Evolutionary conservation across 1,140 invertebrate genomes (phyloP), one percentile per base, ranked within the genome.

Genomic region (Megalopta genalis): DNA sequence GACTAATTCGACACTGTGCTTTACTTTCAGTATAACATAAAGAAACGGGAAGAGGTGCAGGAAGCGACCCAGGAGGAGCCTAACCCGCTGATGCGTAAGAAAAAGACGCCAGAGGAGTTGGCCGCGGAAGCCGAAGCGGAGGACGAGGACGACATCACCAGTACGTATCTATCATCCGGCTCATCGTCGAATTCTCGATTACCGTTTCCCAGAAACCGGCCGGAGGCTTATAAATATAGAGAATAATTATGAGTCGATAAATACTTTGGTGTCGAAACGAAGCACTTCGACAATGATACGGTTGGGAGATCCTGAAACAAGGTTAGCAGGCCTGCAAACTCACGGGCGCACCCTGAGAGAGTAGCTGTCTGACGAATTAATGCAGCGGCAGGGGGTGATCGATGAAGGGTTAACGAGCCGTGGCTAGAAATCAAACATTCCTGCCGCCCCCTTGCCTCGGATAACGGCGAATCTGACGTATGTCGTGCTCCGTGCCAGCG

Each of bases 61-160:
- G 96, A 97, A 89, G 94, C 95, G 77, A 96, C 95, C 60, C 95
- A 95, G 86, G 97, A 98, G 91, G 97, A 98, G 86, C 96, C 96
- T 76, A 98, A 98, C 93, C 97, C 95, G 67, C 94, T 97, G 90
- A 98, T 97, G 98, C 96, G 98, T 88, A 98, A 98, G 95, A 99
- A 99, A 93, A 99, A 99, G 94, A 99, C 98, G 54, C 98, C 98
- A 0, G 98, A 99, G 92, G 98, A 99, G 92, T 93, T 99, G 80
- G 98, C 98, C 57, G 96, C 97, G 27, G 98, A 99, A 92, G 97
- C 98, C 16, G 98, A 98, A 93, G 96, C 96, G 60, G 98, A 97
- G 89, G 97, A 98, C 88, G 97, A 98, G 93, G 98, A 99, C 90
- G 98, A 99, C 92, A 98, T 99, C 93, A 98, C 98, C 93, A 99